Conservation (phyloP, 1,140 invertebrate species). For the Aphaenogaster rudis region DNA sequence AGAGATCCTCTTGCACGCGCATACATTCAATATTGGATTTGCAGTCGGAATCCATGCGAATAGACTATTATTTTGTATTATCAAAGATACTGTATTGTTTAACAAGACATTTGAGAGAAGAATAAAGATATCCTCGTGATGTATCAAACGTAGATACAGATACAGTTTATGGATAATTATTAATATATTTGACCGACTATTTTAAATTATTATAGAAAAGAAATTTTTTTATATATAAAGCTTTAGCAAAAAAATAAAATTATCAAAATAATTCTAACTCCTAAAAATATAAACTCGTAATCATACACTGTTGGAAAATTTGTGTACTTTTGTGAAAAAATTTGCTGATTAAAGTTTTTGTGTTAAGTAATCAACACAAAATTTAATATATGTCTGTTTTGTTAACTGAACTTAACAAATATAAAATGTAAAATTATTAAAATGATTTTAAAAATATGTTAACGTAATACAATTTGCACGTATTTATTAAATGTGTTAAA, state of each 20-base stretch:
- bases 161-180: neutral
- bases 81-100: neutral
- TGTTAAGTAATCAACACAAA: too few relatives aligned
- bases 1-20: constrained; percentile 51
- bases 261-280: neutral
- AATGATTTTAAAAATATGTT: too few relatives aligned
- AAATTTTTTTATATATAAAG: neutral
- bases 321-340: too few relatives aligned
- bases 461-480: too few relatives aligned
- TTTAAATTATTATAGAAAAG: neutral
- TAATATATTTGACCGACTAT: neutral
- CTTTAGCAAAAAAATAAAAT: neutral
- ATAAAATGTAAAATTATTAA: too few relatives aligned
- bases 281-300: neutral
- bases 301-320: too few relatives aligned
- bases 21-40: constrained; percentile 55
- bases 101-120: neutral
- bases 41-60: neutral
- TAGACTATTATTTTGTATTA: neutral
- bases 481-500: too few relatives aligned
- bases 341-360: too few relatives aligned
- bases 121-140: neutral
- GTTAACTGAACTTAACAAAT: too few relatives aligned
- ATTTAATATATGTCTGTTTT: too few relatives aligned
- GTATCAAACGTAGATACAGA: constrained; percentile 5